phyloP scores from a whole-genome alignment of 2,888 invertebrate genomes.

The Lottia scabra region DNA sequence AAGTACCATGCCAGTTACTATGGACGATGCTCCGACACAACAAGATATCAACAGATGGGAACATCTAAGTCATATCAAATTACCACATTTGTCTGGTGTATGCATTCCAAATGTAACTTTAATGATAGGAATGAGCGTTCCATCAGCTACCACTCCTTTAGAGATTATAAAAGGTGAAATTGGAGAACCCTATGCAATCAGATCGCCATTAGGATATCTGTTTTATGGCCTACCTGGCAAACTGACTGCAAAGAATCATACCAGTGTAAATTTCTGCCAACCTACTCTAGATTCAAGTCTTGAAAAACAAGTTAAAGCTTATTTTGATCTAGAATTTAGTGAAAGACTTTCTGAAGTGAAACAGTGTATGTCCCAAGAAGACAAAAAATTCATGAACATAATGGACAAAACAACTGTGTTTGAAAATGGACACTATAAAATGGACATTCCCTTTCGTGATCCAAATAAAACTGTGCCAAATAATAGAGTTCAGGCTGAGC shows the following conservation, averaged over 20 bases:
- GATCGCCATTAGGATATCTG: too few species aligned
- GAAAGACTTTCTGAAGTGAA: too few species aligned
- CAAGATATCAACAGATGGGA: conserved; percentile 6
- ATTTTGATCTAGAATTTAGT: too few species aligned
- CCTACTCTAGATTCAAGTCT: too few species aligned
- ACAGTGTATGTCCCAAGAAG: too few species aligned
- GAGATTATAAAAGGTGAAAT: neutral
- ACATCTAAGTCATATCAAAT: conserved; percentile 1
- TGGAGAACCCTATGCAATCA: neutral
- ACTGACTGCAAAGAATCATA: neutral
- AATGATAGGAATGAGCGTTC: neutral
- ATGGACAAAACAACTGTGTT: conserved; percentile 5
- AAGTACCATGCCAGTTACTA: neutral
- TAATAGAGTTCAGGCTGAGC: conserved; percentile 11
- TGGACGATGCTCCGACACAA: neutral
- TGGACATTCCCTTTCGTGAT: conserved; percentile 17
- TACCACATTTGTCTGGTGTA: neutral
- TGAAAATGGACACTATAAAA: conserved; percentile 20
- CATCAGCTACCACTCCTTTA: neutral
- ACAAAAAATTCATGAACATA: too few species aligned
- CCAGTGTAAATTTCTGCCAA: neutral
- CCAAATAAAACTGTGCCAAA: conserved; percentile 8
- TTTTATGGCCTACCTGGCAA: neutral
- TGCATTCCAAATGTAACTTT: neutral
- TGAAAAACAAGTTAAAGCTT: too few species aligned